Conservation (phyloP, 2,888 invertebrate species). For the Drosophila aldrichi region DNA sequence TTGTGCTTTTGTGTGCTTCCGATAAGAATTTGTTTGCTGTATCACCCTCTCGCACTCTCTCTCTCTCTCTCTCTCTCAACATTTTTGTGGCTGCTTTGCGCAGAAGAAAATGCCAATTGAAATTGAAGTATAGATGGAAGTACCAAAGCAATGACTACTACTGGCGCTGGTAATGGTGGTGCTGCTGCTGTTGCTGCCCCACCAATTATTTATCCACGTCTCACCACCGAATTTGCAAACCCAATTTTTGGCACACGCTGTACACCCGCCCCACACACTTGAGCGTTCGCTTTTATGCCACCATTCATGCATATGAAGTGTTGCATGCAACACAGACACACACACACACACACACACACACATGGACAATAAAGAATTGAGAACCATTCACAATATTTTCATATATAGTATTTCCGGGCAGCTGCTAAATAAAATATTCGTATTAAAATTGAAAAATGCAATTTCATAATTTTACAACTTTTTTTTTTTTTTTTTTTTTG, state of each 20-base stretch:
- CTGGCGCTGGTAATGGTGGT: neutral
- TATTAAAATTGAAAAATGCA: conserved; percentile 60
- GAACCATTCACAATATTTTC: conserved; percentile 47
- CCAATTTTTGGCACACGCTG: conserved; percentile 58
- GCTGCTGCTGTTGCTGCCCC: conserved; percentile 4
- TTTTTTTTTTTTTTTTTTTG: neutral
- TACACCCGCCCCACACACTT: conserved; percentile 17
- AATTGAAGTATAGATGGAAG: conserved; percentile 75
- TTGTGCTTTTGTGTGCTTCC: conserved; percentile 58
- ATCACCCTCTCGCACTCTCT: conserved; percentile 3
- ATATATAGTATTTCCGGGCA: conserved; percentile 38
- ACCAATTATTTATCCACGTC: conserved; percentile 62
- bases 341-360: neutral
- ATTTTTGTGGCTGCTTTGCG: conserved; percentile 71
- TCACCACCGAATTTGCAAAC: conserved; percentile 51
- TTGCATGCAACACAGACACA: conserved; percentile 35
- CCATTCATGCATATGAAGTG: conserved; percentile 56
- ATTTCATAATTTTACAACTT: conserved; percentile 26
- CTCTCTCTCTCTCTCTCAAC: conserved; percentile 34
- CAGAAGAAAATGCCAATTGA: conserved; percentile 75
- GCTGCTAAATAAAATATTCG: conserved; percentile 69
- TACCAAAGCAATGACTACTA: conserved; percentile 32
- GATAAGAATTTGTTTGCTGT: conserved; percentile 78
- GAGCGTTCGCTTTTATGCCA: conserved; percentile 47
- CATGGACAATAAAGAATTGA: conserved; percentile 17